Conservation (phyloP, 2,113 vertebrate species). For the Mastomys natalensis region DNA sequence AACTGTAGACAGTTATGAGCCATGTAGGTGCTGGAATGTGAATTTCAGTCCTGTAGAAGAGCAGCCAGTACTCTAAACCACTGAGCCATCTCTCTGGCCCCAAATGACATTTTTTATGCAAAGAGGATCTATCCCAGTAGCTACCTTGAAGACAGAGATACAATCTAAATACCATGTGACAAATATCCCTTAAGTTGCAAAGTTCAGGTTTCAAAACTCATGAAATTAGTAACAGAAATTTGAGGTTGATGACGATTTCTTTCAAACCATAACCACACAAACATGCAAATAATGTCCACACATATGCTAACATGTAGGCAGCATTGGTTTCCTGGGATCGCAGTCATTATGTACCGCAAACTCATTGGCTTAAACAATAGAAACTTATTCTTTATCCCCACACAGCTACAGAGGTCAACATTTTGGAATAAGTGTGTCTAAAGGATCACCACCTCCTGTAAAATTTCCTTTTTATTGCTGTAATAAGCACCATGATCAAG, state of each 20-base stretch:
- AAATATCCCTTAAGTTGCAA: background rate
- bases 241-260: constrained; percentile 3
- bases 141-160: background rate
- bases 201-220: constrained; percentile 15
- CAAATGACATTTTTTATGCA: background rate
- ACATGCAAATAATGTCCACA: background rate
- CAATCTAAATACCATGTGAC: background rate
- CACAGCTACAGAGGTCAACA: background rate
- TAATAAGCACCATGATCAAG: background rate
- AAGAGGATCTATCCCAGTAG: background rate
- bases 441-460: background rate
- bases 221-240: background rate
- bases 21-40: no score
- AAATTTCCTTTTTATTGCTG: background rate
- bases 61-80: no score
- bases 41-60: no score
- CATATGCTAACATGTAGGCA: background rate
- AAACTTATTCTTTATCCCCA: constrained; percentile 3
- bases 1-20: no score
- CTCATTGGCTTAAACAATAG: background rate
- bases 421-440: background rate
- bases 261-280: background rate
- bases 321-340: background rate
- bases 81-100: no score
- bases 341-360: background rate